Evolutionary conservation across 2,113 vertebrate genomes (phyloP), one percentile per base, ranked within the genome.

Genomic region (Macrotus californicus): DNA sequence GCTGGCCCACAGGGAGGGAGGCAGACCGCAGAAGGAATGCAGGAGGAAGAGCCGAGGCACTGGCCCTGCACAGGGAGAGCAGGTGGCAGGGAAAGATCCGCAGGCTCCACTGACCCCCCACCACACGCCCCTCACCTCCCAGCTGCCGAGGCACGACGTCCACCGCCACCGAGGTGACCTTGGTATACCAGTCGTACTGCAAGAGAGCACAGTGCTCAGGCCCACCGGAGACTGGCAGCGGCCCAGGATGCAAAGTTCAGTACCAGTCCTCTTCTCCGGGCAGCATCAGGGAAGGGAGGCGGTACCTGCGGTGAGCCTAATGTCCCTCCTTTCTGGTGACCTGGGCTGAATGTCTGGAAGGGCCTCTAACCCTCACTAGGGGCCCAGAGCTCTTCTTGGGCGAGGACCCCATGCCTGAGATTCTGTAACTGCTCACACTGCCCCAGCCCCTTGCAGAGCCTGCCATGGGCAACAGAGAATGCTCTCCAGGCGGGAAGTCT

Each of bases 151-250:
- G 98, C 64, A 99, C 98, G 24, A 99, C 95, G 56, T 99, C 99
- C 95, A 99, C 99, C 92, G 99, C 98, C 67, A 99, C 98, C 0
- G 98, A 98, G 5, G 99, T 99, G 97, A 98, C 97, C 98, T 99
- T 99, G 14, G 99, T 99, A 92, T 99, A 99, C 99, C 99, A 99
- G 98, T 99, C 99, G 83, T 99, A 99, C 99, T 99, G 97, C 43
- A 97, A 97, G 70, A 95, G 77, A 97, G 56, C 36, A 96, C 16
- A 39, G 31, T 18, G 26, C 87, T 96, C 36, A 98, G 87, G 61
- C 18, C 59, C 14, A 39, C 70, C 19, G n/a, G 43, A 31, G 21
- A 69, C 6, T 21, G 83, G 66, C 21, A 15, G 41, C 6, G 0
- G 16, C 64, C 88, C 5, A 19, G 69, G 70, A 34, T 7, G 26